phyloP scores from a whole-genome alignment of 2,113 vertebrate genomes.

The Circaetus gallicus region DNA sequence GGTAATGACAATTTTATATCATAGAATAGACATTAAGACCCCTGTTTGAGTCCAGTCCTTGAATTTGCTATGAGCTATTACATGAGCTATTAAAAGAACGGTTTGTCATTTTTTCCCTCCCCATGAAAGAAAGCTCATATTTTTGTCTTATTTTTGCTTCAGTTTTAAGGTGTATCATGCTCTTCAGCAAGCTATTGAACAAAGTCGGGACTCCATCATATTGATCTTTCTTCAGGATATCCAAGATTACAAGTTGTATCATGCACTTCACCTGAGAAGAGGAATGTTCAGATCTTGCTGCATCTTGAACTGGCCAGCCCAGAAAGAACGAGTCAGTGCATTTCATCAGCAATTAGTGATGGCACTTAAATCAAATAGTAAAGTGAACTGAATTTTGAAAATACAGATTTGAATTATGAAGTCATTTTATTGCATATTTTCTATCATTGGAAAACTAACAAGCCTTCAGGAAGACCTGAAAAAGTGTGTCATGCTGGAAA shows the following conservation, averaged over 20 bases:
- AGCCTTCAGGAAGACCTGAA: background rate
- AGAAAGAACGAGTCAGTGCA: constrained; percentile 81
- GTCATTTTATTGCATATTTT: background rate
- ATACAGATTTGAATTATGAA: background rate
- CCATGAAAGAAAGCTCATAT: background rate
- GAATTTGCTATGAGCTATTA: background rate
- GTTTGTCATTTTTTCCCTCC: background rate
- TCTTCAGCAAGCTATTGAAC: constrained; percentile 88
- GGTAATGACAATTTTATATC: background rate
- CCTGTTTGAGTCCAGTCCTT: background rate
- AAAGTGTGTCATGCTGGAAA: background rate
- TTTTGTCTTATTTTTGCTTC: constrained; percentile 15
- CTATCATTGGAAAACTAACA: background rate
- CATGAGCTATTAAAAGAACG: background rate
- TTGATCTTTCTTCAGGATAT: constrained; percentile 90
- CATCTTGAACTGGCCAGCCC: constrained; percentile 87
- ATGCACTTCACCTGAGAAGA: constrained; percentile 83
- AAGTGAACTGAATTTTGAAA: constrained; percentile 27
- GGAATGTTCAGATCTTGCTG: constrained; percentile 88
- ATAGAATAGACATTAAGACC: background rate
- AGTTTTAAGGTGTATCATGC: constrained; percentile 92
- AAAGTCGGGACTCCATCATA: constrained; percentile 89
- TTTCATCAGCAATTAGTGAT: constrained; percentile 86
- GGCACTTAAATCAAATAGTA: constrained; percentile 85
- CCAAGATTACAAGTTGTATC: constrained; percentile 87